These are phyloP conservation scores for Gallinago media DNA, from an alignment of 2,113 vertebrate species.

Conservation along the genomic window DNA sequence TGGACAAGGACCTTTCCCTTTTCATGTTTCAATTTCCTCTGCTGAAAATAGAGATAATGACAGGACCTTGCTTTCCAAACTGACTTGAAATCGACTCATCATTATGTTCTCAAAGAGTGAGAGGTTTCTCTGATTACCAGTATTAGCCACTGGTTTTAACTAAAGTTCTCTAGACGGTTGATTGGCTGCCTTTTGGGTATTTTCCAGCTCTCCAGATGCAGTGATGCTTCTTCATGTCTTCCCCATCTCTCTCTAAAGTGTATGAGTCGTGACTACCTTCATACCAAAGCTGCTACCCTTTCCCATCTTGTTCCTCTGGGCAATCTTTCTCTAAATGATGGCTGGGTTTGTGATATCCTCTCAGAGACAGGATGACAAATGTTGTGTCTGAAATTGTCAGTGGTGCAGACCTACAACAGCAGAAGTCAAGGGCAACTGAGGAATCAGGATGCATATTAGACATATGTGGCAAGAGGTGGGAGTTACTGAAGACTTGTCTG, in stretches of 20 bases:
- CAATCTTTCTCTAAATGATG: background rate
- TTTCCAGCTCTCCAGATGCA: background rate
- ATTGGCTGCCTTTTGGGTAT: background rate
- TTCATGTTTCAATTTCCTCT: background rate
- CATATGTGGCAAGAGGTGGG: background rate
- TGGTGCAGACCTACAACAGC: background rate
- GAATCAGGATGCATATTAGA: background rate
- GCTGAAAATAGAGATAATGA: background rate
- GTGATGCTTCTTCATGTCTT: background rate
- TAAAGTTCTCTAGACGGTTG: background rate
- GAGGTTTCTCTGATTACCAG: background rate
- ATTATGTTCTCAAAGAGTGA: background rate
- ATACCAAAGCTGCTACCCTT: background rate
- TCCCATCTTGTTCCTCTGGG: background rate
- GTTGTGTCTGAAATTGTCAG: fast-evolving
- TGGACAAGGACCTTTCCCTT: background rate
- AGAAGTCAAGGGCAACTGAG: background rate
- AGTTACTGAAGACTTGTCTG: background rate
- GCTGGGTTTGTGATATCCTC: background rate
- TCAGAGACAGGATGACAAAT: background rate
- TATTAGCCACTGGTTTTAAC: background rate
- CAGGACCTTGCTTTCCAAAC: background rate
- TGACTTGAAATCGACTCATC: background rate
- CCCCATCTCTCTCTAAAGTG: background rate
- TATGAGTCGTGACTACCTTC: background rate